These are phyloP conservation scores for Drosophila mulleri DNA, from an alignment of 2,888 invertebrate species.

Conservation along the genomic window DNA sequence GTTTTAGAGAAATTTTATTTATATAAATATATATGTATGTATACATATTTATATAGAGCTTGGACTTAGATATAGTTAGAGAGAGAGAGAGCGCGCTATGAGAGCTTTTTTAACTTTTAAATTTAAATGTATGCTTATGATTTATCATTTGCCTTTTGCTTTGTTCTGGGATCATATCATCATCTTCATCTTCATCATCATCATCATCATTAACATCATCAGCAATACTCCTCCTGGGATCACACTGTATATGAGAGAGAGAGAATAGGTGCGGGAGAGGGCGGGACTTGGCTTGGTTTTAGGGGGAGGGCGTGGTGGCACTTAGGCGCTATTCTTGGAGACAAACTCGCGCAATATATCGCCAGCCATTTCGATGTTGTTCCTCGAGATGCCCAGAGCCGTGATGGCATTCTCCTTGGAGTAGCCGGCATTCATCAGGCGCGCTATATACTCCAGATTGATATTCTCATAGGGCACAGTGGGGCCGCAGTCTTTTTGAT, in stretches of 20 bases:
- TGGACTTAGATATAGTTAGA: slow-evolving; percentile 8
- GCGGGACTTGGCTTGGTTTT: neutral
- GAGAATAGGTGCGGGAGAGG: neutral
- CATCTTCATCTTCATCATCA: slow-evolving; percentile 6
- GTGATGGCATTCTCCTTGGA: slow-evolving; percentile 95
- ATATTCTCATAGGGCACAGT: slow-evolving; percentile 93
- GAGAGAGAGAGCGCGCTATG: slow-evolving; percentile 36
- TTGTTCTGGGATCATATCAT: slow-evolving; percentile 44
- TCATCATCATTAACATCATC: slow-evolving; percentile 7
- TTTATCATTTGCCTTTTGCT: slow-evolving; percentile 52
- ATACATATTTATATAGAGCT: slow-evolving; percentile 8
- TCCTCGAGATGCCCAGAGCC: slow-evolving; percentile 95
- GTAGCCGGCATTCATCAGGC: slow-evolving; percentile 95
- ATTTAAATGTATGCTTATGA: slow-evolving; percentile 48
- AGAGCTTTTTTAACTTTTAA: slow-evolving; percentile 30
- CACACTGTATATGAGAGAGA: slow-evolving; percentile 27
- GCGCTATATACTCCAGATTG: slow-evolving; percentile 95
- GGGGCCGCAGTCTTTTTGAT: slow-evolving; percentile 84
- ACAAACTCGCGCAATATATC: slow-evolving; percentile 97
- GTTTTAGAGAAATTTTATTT: slow-evolving; percentile 45
- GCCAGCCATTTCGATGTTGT: slow-evolving; percentile 98
- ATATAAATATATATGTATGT: slow-evolving; percentile 26
- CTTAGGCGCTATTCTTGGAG: slow-evolving; percentile 86
- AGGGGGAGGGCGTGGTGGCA: neutral
- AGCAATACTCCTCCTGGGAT: slow-evolving; percentile 37